Base-by-base conservation (phyloP, 2,113 vertebrate species). In the Mungos mungo region DNA sequence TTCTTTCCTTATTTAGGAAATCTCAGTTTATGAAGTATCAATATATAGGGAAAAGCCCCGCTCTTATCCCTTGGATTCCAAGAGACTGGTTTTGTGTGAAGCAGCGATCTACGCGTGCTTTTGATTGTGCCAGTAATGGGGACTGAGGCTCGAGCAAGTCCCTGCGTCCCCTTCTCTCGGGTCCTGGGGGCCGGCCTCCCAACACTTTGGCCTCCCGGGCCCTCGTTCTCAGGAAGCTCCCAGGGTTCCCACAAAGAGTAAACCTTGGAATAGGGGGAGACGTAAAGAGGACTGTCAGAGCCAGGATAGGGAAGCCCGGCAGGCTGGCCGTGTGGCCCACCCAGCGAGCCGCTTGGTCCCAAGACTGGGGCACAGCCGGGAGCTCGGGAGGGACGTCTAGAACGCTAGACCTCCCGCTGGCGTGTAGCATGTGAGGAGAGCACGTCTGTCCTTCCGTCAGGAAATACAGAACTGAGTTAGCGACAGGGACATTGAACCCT, bases 1-100 rank as follows among this genome's bases (percentile, higher is more conserved):
- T 69, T 96, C 25, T 35, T 90, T 82, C 27, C 33, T 95, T 31
- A 71, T n/a, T 91, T 85, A 60, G 84, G 85, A 90, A 85, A 41
- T 77, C 29, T 38, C 45, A 38, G 3, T 85, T 65, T 84, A 60
- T 66, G 27, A 74, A 84, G 27, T 57, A 91, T 38, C 27, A 81
- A 0, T 69, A 41, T 41, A 35, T 74, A 84, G 2, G 33, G 94
- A 60, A 60, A 76, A 95, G 35, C 57, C 41, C 50, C 88, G 27
- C 21, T 65, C 0, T 27, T 38, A 12, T 33, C 31, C 76, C 54
- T 57, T 94, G 63, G 6, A 60, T 76, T 83, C 66, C 57, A 41
- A 79, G 81, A 94, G 74, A 72, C 15, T 23, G 21, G 90, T 96
- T 91, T 88, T 57, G 79, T 52, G 12, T 65, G 45, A 63, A 83